A percentile compares a stretch with the other conserved stretches of the same genome.
Conservation (phyloP, 2,113 vertebrate species). For the Melanocharis versteri region DNA sequence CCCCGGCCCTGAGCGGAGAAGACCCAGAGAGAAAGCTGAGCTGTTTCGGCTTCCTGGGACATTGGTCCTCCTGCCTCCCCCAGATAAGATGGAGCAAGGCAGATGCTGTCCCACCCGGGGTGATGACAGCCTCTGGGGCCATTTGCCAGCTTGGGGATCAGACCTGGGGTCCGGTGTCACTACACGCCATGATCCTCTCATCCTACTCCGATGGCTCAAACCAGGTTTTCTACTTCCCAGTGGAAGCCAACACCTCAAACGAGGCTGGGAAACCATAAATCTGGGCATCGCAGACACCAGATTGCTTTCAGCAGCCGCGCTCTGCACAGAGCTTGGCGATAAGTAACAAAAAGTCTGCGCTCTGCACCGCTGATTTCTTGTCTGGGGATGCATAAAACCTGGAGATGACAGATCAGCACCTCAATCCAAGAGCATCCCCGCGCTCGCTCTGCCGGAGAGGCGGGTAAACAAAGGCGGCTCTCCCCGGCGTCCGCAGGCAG, state of each 20-base stretch:
- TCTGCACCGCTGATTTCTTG: conserved; percentile 24
- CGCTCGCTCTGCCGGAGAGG: neutral
- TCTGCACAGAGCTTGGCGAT: conserved; percentile 15
- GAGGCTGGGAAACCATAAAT: conserved; percentile 45
- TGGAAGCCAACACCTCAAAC: conserved; percentile 17
- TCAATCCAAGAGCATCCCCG: conserved; percentile 29
- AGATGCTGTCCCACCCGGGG: neutral
- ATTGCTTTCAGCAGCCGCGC: conserved; percentile 52
- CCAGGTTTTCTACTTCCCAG: neutral
- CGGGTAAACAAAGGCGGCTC: conserved; percentile 48
- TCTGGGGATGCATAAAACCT: conserved; percentile 61
- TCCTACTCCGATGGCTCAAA: neutral
- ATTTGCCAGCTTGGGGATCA: neutral
- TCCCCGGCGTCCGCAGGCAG: neutral
- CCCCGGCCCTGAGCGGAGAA: fast-evolving
- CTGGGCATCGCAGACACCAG: conserved; percentile 58
- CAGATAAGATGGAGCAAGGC: neutral
- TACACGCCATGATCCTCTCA: fast-evolving
- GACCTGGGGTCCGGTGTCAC: neutral
- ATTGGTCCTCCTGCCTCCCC: neutral
- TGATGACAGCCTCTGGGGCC: neutral
- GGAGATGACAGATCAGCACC: conserved; percentile 56
- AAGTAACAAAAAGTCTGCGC: conserved; percentile 51
- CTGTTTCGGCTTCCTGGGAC: neutral
- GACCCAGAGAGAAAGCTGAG: neutral